A percentile compares a stretch with the other conserved stretches of the same genome.
Evolutionary conservation across 1,140 invertebrate species (phyloP).

Genomic region (Holotrichia oblita): DNA sequence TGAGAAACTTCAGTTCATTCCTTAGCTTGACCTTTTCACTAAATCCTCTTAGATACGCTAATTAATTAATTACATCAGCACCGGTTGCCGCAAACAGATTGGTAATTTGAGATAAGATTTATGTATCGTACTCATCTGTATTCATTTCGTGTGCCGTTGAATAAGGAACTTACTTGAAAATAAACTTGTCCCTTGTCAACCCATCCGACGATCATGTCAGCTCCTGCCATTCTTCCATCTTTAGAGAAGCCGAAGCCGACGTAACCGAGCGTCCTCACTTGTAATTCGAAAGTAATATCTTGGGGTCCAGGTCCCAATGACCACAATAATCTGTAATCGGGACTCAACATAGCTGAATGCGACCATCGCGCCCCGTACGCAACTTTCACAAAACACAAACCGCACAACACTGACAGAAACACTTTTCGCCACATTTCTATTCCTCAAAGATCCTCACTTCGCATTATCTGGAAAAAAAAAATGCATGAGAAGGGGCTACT

Average conservation of each 20-base stretch:
- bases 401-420: slow-evolving; percentile 51
- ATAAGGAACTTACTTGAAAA: slow-evolving; percentile 68
- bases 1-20: slow-evolving; percentile 30
- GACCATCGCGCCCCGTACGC: slow-evolving; percentile 57
- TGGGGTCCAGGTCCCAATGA: slow-evolving; percentile 59
- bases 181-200: slow-evolving; percentile 74
- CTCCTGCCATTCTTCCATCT: slow-evolving; percentile 73
- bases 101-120: slow-evolving; percentile 37
- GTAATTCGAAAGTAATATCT: slow-evolving; percentile 82
- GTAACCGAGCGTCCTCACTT: slow-evolving; percentile 82
- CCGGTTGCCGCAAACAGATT: slow-evolving; percentile 34
- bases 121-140: slow-evolving; percentile 31
- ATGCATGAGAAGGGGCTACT: not conserved
- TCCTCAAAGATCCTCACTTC: slow-evolving; percentile 14
- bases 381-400: slow-evolving; percentile 50
- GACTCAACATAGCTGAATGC: slow-evolving; percentile 59
- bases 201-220: slow-evolving; percentile 80
- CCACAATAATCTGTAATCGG: slow-evolving; percentile 59
- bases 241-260: slow-evolving; percentile 83
- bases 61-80: slow-evolving; percentile 34
- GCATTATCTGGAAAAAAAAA: slow-evolving; percentile 38
- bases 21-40: slow-evolving; percentile 25
- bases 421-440: slow-evolving; percentile 51
- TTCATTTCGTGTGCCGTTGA: not conserved
- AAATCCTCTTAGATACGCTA: slow-evolving; percentile 21